A percentile compares a stretch with the other conserved stretches of the same genome.
Evolutionary conservation across 1,140 invertebrate species (phyloP).

Genomic region (Bilobella aurantiaca): DNA sequence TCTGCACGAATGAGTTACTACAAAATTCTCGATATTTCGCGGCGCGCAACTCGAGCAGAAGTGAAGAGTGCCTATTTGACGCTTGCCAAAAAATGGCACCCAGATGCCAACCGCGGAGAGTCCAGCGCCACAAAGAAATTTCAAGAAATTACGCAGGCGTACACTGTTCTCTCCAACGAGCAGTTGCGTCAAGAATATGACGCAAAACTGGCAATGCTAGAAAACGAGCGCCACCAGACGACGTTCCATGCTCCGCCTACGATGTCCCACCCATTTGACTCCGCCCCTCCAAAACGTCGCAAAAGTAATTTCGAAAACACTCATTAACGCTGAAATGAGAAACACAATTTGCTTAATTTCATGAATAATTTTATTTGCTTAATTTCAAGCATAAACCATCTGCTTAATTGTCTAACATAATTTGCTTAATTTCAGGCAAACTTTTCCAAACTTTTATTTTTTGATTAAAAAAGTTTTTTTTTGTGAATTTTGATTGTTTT

Average conservation of each 20-base stretch:
- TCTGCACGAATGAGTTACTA: not conserved
- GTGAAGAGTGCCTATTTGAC: not conserved
- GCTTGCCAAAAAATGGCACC: slow-evolving; percentile 1
- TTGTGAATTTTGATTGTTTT: too few relatives aligned
- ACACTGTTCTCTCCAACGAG: not conserved
- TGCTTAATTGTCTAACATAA: too few relatives aligned
- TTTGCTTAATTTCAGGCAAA: too few relatives aligned
- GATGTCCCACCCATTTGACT: not conserved
- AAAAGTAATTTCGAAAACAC: not conserved
- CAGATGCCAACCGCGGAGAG: not conserved
- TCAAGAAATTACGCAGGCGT: not conserved
- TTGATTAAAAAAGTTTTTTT: too few relatives aligned
- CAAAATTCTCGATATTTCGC: slow-evolving; percentile 3
- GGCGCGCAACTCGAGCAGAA: not conserved
- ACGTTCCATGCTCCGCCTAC: not conserved
- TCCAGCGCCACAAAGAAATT: not conserved
- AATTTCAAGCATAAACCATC: too few relatives aligned
- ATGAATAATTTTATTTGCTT: too few relatives aligned
- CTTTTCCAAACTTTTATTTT: too few relatives aligned
- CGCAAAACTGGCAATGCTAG: not conserved
- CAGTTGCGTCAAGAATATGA: not conserved
- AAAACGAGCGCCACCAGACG: not conserved
- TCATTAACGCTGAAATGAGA: not conserved
- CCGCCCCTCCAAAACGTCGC: not conserved
- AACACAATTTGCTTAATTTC: too few relatives aligned